These are phyloP conservation scores for Drosophila pseudotalamancana DNA, from an alignment of 2,888 invertebrate genomes.

Conservation along the genomic window DNA sequence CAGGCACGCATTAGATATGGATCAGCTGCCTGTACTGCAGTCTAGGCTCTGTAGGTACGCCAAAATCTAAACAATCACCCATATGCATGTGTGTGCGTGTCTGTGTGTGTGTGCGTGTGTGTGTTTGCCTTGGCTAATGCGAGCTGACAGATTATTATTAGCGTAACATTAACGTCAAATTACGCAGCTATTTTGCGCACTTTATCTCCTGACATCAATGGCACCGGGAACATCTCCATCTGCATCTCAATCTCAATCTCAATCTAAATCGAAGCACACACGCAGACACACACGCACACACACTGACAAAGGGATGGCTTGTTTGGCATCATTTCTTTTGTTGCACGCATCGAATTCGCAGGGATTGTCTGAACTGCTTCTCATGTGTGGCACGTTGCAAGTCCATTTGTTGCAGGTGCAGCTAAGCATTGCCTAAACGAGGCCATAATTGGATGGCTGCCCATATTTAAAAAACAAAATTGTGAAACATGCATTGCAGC, in stretches of 20 bases:
- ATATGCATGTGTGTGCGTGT: conserved; percentile 28
- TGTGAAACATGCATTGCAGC: too few relatives aligned
- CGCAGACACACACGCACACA: conserved; percentile 3
- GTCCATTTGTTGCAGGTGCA: conserved; percentile 16
- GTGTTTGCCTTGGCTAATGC: conserved; percentile 54
- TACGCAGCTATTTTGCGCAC: conserved; percentile 77
- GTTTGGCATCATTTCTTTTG: conserved; percentile 9
- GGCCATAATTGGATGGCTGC: too few relatives aligned
- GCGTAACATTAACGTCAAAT: conserved; percentile 82
- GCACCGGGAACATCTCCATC: conserved; percentile 10
- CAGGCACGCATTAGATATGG: conserved; percentile 44
- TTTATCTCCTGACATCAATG: conserved; percentile 64
- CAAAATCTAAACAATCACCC: conserved; percentile 17
- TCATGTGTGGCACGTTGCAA: conserved; percentile 12
- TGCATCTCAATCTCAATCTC: conserved; percentile 14
- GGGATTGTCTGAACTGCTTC: conserved; percentile 25
- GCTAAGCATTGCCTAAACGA: too few relatives aligned
- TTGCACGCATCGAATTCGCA: conserved; percentile 14
- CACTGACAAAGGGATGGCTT: too few relatives aligned
- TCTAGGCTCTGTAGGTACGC: conserved; percentile 26
- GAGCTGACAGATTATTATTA: conserved; percentile 82
- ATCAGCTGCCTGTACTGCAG: conserved; percentile 46
- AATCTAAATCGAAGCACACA: conserved; percentile 35
- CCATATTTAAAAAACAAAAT: too few relatives aligned
- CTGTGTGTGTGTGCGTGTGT: conserved; percentile 23